Base-by-base conservation (phyloP, 2,797 vertebrate genomes). In the Pempheris klunzingeri region DNA sequence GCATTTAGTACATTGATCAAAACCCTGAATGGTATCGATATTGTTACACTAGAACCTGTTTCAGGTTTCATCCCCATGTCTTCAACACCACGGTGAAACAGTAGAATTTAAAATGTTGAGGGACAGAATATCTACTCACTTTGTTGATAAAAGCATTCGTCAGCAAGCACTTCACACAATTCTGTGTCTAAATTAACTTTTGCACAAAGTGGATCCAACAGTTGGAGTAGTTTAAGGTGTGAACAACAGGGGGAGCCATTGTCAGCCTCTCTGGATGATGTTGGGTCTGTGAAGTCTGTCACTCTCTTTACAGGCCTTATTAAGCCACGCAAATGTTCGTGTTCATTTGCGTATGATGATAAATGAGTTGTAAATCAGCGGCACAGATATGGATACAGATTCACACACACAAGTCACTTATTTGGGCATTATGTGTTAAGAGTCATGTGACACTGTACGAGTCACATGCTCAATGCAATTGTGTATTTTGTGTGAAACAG, bases 161-260 rank as follows among this genome's bases (percentile, higher is more conserved):
- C 36, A 17, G 58, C 34, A 22, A 41, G 11, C 2, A 28, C 2
- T 32, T 18, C 2, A 10, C 26, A 41, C 17, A 49, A 17, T 41
- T n/a, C 7, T 32, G 15, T 7, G 17, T 52, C 30, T n/a, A n/a
- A n/a, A 32, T 32, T 6, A 32, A 32, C 32, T 36, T 38, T 12
- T 60, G 18, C 3, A 44, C 14, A 34, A 28, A 58, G 7, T 1
- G 1, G 13, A 20, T 53, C 50, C 34, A 24, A 57, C 26, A 41
- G 13, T 5, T 43, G 8, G 44, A 65, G 15, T 34, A 52, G 18
- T n/a, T 70, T 15, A 18, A 18, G 15, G 44, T 52, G 12, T 70
- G 55, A 76, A 54, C 84, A 85, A 43, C 62, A 91, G 87, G 80
- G 78, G 87, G 87, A 18, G 84, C 83, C 72, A 67, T 78, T 81